Conservation (phyloP, 2,888 invertebrate genomes). For the Thecophora atra region DNA sequence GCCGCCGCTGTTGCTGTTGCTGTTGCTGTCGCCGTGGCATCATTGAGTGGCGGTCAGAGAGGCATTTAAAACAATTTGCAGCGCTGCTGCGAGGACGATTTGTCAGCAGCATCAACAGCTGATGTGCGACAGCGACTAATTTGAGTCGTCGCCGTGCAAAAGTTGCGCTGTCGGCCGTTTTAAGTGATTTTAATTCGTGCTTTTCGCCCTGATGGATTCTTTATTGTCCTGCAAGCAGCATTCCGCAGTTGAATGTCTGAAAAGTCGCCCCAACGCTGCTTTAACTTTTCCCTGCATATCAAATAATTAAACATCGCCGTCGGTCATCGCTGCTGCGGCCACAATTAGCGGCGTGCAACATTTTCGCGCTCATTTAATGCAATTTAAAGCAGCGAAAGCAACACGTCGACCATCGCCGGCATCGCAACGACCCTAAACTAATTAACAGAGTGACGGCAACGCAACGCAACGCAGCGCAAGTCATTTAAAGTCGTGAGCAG, state of each 20-base stretch:
- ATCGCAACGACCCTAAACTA: conserved; percentile 27
- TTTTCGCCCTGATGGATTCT: neutral
- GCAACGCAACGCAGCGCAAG: conserved; percentile 10
- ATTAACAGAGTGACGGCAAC: conserved; percentile 27
- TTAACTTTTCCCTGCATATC: neutral
- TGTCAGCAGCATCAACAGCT: neutral
- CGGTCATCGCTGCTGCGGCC: neutral
- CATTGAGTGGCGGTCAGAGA: conserved; percentile 27
- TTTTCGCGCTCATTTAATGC: conserved; percentile 36
- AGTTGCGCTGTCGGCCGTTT: neutral
- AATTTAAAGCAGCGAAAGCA: conserved; percentile 41
- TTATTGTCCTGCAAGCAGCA: neutral
- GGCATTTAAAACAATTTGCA: conserved; percentile 33
- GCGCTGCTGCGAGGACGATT: neutral
- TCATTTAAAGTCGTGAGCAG: conserved; percentile 29
- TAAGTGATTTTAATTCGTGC: neutral
- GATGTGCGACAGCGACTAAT: neutral
- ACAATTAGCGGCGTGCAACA: conserved; percentile 24
- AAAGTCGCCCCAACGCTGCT: neutral
- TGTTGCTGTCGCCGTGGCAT: conserved; percentile 19
- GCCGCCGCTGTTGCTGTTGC: conserved; percentile 11
- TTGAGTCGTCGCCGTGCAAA: neutral
- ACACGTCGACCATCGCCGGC: conserved; percentile 41
- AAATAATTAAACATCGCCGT: conserved; percentile 9
- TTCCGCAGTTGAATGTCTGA: neutral